phyloP scores from a whole-genome alignment of 2,113 vertebrate genomes.

The Plectropomus leopardus region DNA sequence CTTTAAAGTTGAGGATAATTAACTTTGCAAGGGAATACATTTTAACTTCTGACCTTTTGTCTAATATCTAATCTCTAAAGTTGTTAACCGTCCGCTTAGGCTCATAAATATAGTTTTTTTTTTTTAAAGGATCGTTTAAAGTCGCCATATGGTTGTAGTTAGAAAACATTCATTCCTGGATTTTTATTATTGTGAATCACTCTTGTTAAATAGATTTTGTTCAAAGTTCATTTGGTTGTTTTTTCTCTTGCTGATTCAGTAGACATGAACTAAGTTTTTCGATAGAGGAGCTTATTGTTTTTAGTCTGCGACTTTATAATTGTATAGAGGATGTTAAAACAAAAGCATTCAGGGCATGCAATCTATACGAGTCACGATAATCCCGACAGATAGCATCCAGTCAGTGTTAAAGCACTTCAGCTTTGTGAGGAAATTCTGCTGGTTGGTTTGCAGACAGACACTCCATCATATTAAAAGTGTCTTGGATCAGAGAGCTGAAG shows the following conservation, averaged over 20 bases:
- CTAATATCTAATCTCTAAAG: conserved; percentile 40
- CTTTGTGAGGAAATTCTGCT: conserved; percentile 25
- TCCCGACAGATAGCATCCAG: conserved; percentile 28
- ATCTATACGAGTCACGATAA: conserved; percentile 16
- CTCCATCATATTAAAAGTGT: conserved; percentile 37
- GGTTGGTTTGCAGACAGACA: conserved; percentile 26
- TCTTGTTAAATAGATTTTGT: conserved; percentile 57
- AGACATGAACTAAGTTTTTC: conserved; percentile 45
- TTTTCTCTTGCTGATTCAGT: conserved; percentile 28
- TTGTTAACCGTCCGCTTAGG: conserved; percentile 30
- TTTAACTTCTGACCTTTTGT: conserved; percentile 13
- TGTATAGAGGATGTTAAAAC: conserved; percentile 29
- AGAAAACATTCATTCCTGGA: conserved; percentile 39
- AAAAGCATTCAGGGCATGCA: conserved; percentile 39
- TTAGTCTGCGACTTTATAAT: conserved; percentile 8
- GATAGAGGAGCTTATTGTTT: conserved; percentile 2
- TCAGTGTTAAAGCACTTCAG: background rate
- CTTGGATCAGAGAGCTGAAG: conserved; percentile 31
- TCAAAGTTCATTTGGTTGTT: conserved; percentile 51
- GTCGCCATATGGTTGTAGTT: conserved; percentile 54
- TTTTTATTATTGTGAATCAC: conserved; percentile 65
- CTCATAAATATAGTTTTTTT: conserved; percentile 31
- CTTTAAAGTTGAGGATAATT: background rate
- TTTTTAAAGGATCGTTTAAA: conserved; percentile 25
- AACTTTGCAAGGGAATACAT: background rate